phyloP scores from a whole-genome alignment of 2,113 vertebrate genomes.

The Castor canadensis region DNA sequence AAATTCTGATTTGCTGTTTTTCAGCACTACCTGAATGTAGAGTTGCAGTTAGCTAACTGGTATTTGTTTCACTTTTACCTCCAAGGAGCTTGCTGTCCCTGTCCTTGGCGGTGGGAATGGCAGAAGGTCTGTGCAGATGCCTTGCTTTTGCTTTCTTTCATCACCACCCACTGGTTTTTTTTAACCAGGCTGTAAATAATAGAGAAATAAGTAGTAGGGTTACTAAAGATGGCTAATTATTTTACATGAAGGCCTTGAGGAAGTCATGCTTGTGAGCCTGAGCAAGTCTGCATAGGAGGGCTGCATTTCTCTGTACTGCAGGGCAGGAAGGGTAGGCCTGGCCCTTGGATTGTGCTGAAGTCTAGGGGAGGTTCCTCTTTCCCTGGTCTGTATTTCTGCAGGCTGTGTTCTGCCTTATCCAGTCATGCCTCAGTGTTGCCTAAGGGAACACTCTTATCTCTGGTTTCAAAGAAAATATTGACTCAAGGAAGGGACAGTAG shows the following conservation, averaged over 20 bases:
- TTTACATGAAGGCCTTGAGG: background rate
- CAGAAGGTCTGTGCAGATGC: background rate
- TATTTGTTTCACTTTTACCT: background rate
- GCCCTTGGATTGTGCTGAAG: background rate
- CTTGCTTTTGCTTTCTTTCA: background rate
- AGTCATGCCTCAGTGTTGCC: background rate
- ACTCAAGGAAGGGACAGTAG: slow-evolving; percentile 69
- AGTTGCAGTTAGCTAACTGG: background rate
- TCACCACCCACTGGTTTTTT: background rate
- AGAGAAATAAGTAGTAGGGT: background rate
- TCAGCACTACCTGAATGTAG: background rate
- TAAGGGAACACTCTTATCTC: slow-evolving; percentile 57
- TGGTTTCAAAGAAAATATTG: slow-evolving; percentile 78
- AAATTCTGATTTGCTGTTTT: background rate
- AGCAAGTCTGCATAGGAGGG: background rate
- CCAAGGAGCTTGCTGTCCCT: background rate
- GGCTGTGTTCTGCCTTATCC: background rate
- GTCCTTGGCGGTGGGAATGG: background rate
- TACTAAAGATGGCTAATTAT: background rate
- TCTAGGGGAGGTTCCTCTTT: background rate
- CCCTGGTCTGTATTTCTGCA: background rate
- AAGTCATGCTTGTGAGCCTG: background rate
- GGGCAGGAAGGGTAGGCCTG: background rate
- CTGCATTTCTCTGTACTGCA: background rate
- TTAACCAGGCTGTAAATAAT: background rate